These are phyloP conservation scores for Apoda limacodes DNA, from an alignment of 2,888 invertebrate species.

Conservation along the genomic window DNA sequence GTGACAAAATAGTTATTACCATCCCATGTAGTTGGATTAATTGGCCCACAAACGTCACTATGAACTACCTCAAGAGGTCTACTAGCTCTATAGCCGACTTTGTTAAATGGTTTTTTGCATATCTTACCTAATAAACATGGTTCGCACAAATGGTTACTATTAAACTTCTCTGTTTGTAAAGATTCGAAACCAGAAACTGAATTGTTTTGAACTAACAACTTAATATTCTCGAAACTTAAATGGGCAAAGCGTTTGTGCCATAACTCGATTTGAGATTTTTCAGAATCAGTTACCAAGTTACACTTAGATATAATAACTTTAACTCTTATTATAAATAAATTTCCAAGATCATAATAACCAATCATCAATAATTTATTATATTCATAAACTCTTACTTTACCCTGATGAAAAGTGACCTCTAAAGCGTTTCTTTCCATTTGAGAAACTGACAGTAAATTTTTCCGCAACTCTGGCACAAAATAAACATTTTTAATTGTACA, in stretches of 20 bases:
- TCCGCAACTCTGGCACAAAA: constrained; percentile 8
- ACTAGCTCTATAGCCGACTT: constrained; percentile 1
- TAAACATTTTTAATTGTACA: constrained; percentile 9
- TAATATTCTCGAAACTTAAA: constrained; percentile 1
- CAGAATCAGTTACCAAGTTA: too few relatives aligned
- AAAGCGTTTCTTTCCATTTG: constrained; percentile 8
- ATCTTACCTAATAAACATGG: constrained; percentile 9
- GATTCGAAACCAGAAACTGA: constrained; percentile 7
- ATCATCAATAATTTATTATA: constrained; percentile 5
- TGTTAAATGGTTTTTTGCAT: constrained; percentile 8
- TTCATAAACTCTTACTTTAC: constrained; percentile 9
- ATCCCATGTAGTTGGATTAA: constrained; percentile 6
- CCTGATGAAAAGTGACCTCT: constrained; percentile 7
- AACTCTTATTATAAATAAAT: constrained; percentile 3
- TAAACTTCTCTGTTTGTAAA: too few relatives aligned
- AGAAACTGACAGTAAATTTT: constrained; percentile 10
- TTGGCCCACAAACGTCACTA: constrained; percentile 17
- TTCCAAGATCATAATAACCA: constrained; percentile 3
- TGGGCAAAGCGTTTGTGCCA: constrained; percentile 7
- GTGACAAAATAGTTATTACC: constrained; percentile 14
- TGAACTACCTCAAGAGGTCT: constrained; percentile 14
- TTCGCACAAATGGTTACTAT: constrained; percentile 6
- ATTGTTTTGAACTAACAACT: not conserved
- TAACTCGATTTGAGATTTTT: not conserved
- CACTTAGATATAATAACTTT: constrained; percentile 1